Conservation (phyloP, 2,888 invertebrate genomes). For the Scaptomyza reducta region DNA sequence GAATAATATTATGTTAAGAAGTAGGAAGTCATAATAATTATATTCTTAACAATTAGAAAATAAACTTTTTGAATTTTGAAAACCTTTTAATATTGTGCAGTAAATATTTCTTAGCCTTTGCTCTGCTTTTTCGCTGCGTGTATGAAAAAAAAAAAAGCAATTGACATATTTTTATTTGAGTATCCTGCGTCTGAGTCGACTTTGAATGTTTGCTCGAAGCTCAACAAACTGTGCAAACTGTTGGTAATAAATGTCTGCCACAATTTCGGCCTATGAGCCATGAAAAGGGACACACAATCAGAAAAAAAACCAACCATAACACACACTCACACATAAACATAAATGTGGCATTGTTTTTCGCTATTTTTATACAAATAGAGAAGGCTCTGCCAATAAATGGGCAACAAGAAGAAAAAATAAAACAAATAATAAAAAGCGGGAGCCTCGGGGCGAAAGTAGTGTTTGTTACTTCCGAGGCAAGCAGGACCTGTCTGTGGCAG, state of each 20-base stretch:
- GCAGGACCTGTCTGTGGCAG: conserved; percentile 1
- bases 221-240: conserved; percentile 58
- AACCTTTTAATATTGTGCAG: too few species aligned
- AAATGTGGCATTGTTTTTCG: conserved; percentile 30
- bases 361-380: conserved; percentile 54
- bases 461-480: conserved; percentile 27
- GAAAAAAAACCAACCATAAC: not conserved
- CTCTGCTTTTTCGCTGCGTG: not conserved
- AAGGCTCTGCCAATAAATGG: conserved; percentile 26
- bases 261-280: conserved; percentile 33
- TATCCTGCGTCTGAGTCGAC: conserved; percentile 16
- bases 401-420: not conserved
- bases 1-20: not conserved
- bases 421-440: conserved; percentile 1
- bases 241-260: conserved; percentile 62
- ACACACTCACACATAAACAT: conserved; percentile 14
- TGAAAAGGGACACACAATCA: conserved; percentile 32
- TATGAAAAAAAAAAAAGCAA: conserved; percentile 5
- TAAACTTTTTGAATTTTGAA: too few species aligned
- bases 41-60: too few species aligned
- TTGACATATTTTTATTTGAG: conserved; percentile 8
- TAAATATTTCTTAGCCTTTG: too few species aligned
- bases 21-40: too few species aligned
- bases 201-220: conserved; percentile 49
- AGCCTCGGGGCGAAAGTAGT: conserved; percentile 16